Base-by-base conservation (phyloP, 1,140 invertebrate genomes). In the Brachionus koreanus region DNA sequence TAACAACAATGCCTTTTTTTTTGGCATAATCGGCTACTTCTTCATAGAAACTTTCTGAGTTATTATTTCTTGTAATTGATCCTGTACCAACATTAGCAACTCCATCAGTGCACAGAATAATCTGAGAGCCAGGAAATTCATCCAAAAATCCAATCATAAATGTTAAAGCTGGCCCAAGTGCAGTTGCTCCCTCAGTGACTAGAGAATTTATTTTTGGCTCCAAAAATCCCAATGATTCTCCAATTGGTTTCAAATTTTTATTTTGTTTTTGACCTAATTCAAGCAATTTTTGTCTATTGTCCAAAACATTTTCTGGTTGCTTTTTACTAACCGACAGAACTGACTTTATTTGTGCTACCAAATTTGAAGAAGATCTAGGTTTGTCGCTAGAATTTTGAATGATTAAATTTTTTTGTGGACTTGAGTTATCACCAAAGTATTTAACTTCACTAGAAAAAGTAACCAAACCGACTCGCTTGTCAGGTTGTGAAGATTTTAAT, bases 51-150 rank as follows among this genome's bases (percentile, higher is more conserved):
- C 84, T 82, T 46, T 82, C 82, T 13, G 65, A 9, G 13, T 35
- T 69, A 29, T 25, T 9, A 83, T 29, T 3, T 16, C 49, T 43
- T 19, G 84, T 84, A 23, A 87, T 77, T 35, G 84, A 85, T 4
- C 87, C 87, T n/a, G 87, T 63, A 5, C 87, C 87, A 52, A 87
- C 84, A 84, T 88, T 88, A 4, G 87, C 87, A 82, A 85, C 83
- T 7, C 87, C 87, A 84, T 88, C 87, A 16, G 87, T 88, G 83
- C 87, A 88, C n/a, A 88, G 61, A 49, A 88, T 86, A n/a, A 88
- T 85, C 84, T 87, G 87, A 81, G 87, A 88, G 12, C 87, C 87
- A n/a, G 85, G 82, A 13, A 84, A 83, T 39, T 85, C 83, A 7
- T 84, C 82, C 5, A 86, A 86, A 84, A 87, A 85, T 2, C 84